Evolutionary conservation across 2,888 invertebrate genomes (phyloP), one percentile per base, ranked within the genome.

Genomic region (Creontiades dilutus): DNA sequence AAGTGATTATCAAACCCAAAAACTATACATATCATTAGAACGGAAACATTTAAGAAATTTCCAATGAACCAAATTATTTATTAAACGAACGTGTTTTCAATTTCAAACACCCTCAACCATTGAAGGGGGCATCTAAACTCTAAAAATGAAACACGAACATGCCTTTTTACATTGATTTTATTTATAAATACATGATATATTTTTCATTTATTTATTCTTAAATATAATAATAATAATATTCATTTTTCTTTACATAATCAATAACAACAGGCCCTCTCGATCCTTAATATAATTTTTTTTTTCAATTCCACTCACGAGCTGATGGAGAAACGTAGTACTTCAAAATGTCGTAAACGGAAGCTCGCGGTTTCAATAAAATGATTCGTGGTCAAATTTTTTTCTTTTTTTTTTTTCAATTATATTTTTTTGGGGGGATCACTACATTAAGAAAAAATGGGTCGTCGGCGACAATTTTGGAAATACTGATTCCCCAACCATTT

Each of bases 221-320:
- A 88, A 88, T 88, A 88, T 88, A 37, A 85, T 85, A 85, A 85
- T 85, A 88, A 78, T 88, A 28, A 78, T 86, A 86, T 47, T 87
- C 27, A 87, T 76, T 78, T 88, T 88, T 80, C 57, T 88, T 76
- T 78, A 76, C 78, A 88, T 88, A 88, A 88, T 88, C 88, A 88
- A 88, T 88, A 88, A 88, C 88, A 88, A 88, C 88, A 88, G 88
- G 88, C 88, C 88, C 88, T 88, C 88, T 88, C 88, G 88, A 88
- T 88, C 80, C 88, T 48, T 88, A 78, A 88, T 88, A 88, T 52
- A 78, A n/a, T 88, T 23, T 68, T 68, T 68, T 68, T 68, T 68
- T 68, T 78, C 88, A 88, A 48, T 78, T 88, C 52, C 78, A 55
- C 78, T 46, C 19, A 47, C 88, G 88, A 88, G 80, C 78, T 78